phyloP scores from a whole-genome alignment of 2,888 invertebrate genomes.

The Lottia gigantea region DNA sequence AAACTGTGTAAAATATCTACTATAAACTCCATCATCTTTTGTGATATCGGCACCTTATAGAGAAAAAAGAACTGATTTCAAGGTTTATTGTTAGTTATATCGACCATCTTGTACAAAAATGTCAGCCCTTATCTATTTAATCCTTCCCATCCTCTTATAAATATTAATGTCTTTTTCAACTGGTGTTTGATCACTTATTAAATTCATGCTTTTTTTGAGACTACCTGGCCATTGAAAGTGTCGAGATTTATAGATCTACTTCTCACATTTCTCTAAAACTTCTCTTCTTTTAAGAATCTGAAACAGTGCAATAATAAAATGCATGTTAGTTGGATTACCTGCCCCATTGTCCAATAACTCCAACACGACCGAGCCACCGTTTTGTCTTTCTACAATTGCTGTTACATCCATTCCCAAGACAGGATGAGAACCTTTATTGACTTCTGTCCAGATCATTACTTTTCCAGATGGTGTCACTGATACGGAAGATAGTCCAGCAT shows the following conservation, averaged over 20 bases:
- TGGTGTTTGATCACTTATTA: too few relatives aligned
- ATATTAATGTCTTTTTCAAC: too few relatives aligned
- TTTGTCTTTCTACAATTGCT: slow-evolving; percentile 39
- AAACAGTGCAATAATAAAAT: too few relatives aligned
- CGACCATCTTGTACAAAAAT: too few relatives aligned
- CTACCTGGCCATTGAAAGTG: too few relatives aligned
- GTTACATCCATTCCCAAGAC: slow-evolving; percentile 44
- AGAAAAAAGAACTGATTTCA: neutral
- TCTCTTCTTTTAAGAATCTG: too few relatives aligned
- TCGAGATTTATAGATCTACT: too few relatives aligned
- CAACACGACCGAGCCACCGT: slow-evolving; percentile 20
- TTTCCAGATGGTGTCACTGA: slow-evolving; percentile 24
- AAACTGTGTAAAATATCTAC: slow-evolving; percentile 73
- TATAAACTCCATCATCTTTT: slow-evolving; percentile 76
- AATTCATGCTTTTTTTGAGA: too few relatives aligned
- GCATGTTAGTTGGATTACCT: slow-evolving; percentile 31
- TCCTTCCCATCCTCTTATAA: too few relatives aligned
- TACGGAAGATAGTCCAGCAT: slow-evolving; percentile 21
- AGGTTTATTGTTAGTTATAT: too few relatives aligned
- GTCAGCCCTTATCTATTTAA: too few relatives aligned
- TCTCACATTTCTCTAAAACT: too few relatives aligned
- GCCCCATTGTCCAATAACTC: slow-evolving; percentile 47
- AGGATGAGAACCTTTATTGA: slow-evolving; percentile 36
- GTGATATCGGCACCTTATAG: slow-evolving; percentile 75
- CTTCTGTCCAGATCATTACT: slow-evolving; percentile 41